Base-by-base conservation (phyloP, 37 sponge, comb jelly and placozoan genomes). In the Halichondria panicea region DNA sequence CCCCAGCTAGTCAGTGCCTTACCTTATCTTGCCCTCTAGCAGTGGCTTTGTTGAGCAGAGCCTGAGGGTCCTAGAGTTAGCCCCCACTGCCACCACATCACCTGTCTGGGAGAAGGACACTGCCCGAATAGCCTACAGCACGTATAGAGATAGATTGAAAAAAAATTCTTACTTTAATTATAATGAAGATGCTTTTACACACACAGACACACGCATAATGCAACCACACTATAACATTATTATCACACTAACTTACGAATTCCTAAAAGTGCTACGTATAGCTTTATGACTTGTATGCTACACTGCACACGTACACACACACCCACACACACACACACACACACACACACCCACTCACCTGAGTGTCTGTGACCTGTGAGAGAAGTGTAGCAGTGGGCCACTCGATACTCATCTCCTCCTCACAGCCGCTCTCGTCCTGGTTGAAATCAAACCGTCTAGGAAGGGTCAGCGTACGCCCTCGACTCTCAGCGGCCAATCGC, bases 51-150 rank as follows among this genome's bases (percentile, higher is more conserved):
- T 81, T 4, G 82, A 83, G 65, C 86, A 89, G 30, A 97, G 45
- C 25, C 90, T 70, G n/a, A 97, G 85, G 6, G 68, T 76, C 65
- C 61, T 74, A 25, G 98, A 97, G 76, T 97, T 97, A 13, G 98
- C 74, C 36, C 98, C 98, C 8, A 97, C 60, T 19, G 93, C 98
- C 50, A 97, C 82, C 25, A 89, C 41, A 30, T 83, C 55, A 7
- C 93, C 93, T 31, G 56, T 33, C 11, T 71, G 77, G 45, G 76
- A 74, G 68, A 93, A 93, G 4, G 92, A 63, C 32, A 95, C 90
- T 27, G 96, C 60, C 28, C 96, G 70, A 9, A 95, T 72, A 3
- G 75, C 95, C 84, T 94, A 68, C 1, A 38, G 18, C 42, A n/a
- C 1, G 38, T 27, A 25, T n/a, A 5, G 24, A 43, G 34, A 45